These are phyloP conservation scores for Platysteira castanea DNA, from an alignment of 2,113 vertebrate genomes.

Conservation along the genomic window DNA sequence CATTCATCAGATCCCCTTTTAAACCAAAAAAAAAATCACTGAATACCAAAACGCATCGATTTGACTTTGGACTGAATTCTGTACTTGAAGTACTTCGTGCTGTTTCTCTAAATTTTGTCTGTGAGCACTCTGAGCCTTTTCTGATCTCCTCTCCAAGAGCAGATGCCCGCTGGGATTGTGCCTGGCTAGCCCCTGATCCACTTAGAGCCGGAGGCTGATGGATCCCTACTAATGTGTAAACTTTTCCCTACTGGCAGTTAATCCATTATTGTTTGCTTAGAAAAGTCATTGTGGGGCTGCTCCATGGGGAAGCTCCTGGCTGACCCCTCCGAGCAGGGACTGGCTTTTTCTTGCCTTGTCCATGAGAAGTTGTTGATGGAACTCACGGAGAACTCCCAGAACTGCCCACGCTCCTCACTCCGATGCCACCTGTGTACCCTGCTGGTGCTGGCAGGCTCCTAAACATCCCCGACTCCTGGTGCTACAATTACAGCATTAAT, in stretches of 20 bases:
- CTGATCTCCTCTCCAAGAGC: neutral
- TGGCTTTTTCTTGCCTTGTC: neutral
- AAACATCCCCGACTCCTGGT: neutral
- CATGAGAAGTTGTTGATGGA: neutral
- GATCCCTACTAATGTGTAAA: neutral
- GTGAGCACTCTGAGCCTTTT: neutral
- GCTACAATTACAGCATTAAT: neutral
- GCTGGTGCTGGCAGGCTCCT: neutral
- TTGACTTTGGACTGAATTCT: neutral
- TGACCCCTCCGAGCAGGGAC: neutral
- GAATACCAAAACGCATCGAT: neutral
- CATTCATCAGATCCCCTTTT: neutral
- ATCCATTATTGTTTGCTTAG: neutral
- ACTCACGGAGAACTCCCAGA: neutral
- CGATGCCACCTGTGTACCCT: accelerated
- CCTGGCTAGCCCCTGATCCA: neutral
- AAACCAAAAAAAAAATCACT: neutral
- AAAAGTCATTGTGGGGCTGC: neutral
- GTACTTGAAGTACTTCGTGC: neutral
- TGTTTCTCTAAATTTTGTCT: neutral
- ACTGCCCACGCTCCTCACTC: accelerated
- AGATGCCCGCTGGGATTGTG: neutral
- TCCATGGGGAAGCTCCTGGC: neutral
- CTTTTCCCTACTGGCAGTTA: neutral
- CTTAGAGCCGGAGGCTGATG: neutral